Evolutionary conservation across 2,888 invertebrate genomes (phyloP).

Genomic region (Zygogramma bicolorata): DNA sequence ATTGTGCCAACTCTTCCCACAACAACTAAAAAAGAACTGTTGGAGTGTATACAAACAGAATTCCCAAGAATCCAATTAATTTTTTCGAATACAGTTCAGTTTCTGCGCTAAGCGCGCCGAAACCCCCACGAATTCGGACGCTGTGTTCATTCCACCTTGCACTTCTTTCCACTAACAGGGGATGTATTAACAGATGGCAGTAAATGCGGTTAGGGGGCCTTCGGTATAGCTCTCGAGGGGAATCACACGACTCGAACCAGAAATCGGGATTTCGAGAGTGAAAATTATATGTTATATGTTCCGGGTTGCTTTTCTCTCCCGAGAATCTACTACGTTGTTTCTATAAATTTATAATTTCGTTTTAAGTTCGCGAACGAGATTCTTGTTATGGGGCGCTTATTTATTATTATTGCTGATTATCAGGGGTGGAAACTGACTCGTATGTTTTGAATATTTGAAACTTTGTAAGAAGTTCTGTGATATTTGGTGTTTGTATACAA

Average conservation of each 20-base stretch:
- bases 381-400: conserved; percentile 5
- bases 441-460: conserved; percentile 2
- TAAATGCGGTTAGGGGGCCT: conserved; percentile 41
- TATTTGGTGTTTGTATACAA: neutral
- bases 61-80: neutral
- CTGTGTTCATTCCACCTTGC: conserved; percentile 25
- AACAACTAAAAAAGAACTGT: neutral
- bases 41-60: neutral
- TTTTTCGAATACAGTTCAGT: neutral
- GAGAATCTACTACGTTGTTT: conserved; percentile 4
- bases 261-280: conserved; percentile 41
- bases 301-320: neutral
- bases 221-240: conserved; percentile 40
- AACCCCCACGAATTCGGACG: neutral
- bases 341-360: conserved; percentile 21
- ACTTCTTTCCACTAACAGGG: conserved; percentile 43
- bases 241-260: conserved; percentile 39
- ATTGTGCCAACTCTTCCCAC: too few relatives aligned
- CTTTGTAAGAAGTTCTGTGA: neutral
- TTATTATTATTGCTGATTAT: conserved; percentile 5
- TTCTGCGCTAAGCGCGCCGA: neutral
- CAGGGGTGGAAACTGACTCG: neutral
- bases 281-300: conserved; percentile 41
- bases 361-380: conserved; percentile 6
- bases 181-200: conserved; percentile 45